Percentiles rank a stretch among this genome's conserved stretches.
phyloP scores from a whole-genome alignment of 2,113 vertebrate species.

The Serinus canaria region DNA sequence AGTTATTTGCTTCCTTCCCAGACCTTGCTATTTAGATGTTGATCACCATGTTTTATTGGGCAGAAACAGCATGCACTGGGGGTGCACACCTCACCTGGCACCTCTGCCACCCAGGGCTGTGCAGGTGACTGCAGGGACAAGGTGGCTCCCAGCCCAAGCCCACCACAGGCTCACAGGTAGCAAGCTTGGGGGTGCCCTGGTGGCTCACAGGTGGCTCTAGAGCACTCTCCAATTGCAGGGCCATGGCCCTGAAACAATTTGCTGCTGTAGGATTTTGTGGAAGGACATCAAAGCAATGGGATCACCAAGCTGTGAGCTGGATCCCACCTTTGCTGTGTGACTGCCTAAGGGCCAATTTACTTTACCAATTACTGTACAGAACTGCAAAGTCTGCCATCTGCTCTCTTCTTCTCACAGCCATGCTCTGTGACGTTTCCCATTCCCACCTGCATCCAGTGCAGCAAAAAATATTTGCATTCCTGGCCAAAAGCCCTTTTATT shows the following conservation, averaged over 20 bases:
- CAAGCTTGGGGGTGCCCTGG: not conserved
- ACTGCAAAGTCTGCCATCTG: constrained; percentile 31
- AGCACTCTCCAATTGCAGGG: rapidly evolving
- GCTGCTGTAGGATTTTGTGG: not conserved
- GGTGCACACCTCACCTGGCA: rapidly evolving
- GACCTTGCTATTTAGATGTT: not conserved
- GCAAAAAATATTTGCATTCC: not conserved
- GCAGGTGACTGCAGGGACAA: not conserved
- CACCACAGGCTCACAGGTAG: rapidly evolving
- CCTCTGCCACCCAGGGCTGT: not conserved
- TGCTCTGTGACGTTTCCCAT: not conserved
- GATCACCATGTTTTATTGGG: not conserved
- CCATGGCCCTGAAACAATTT: rapidly evolving
- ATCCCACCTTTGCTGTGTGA: not conserved
- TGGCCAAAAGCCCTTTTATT: not conserved
- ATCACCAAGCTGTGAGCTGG: not conserved
- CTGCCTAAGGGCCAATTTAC: not conserved
- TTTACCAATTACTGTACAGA: not conserved
- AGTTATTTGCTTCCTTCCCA: not conserved
- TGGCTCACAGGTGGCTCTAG: not conserved
- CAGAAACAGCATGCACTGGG: not conserved
- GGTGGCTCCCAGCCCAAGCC: not conserved
- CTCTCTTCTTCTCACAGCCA: not conserved
- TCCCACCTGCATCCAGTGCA: not conserved
- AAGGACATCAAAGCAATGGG: not conserved